Conservation (phyloP, 2,797 vertebrate species). For the Morus bassanus region DNA sequence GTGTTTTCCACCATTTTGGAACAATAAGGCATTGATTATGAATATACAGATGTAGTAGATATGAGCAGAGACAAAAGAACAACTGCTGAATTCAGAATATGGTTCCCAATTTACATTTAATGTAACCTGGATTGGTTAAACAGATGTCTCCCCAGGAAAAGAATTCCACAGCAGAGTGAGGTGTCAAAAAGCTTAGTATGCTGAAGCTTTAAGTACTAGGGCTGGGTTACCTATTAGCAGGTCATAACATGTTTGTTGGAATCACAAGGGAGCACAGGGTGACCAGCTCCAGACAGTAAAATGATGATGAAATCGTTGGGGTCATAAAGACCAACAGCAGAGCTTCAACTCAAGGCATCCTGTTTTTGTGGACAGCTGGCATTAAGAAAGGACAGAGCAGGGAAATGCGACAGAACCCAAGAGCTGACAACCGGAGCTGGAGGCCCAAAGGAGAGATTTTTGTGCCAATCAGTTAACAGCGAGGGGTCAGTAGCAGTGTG, state of each 20-base stretch:
- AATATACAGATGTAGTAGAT: background rate
- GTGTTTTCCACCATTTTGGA: background rate
- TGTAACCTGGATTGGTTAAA: background rate
- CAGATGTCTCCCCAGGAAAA: background rate
- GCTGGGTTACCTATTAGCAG: background rate
- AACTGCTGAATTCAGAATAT: background rate
- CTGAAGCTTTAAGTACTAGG: background rate
- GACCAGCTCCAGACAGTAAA: background rate
- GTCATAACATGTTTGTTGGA: background rate
- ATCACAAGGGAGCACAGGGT: background rate
- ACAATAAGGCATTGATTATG: background rate
- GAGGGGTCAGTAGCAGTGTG: background rate
- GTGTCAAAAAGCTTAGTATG: background rate
- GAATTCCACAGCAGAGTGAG: background rate
- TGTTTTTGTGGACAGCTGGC: background rate
- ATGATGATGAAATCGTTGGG: background rate
- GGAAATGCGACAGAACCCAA: background rate
- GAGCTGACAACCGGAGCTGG: background rate
- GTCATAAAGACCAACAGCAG: background rate
- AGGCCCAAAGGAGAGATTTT: background rate
- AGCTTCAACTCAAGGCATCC: background rate
- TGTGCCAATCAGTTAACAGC: background rate
- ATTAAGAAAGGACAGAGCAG: background rate
- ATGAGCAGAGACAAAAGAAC: background rate
- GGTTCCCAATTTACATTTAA: background rate